Percentiles rank a stretch among this genome's conserved stretches.
phyloP scores from a whole-genome alignment of 2,113 vertebrate genomes.

The Psophia crepitans region DNA sequence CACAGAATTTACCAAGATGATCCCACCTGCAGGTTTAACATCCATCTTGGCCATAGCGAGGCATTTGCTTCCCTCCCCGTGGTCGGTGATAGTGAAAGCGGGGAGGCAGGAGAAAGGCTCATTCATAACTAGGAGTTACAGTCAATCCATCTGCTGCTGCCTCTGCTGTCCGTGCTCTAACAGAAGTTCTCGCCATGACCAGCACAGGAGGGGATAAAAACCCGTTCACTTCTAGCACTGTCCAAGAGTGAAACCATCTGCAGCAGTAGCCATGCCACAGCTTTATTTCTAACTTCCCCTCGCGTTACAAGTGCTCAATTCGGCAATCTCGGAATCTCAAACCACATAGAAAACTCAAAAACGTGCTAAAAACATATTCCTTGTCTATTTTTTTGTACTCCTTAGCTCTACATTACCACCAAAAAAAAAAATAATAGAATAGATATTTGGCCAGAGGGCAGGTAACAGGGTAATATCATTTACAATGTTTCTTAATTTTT shows the following conservation, averaged over 20 bases:
- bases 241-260: conserved; percentile 42
- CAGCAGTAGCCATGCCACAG: neutral
- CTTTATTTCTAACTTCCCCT: neutral
- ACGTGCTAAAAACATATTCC: neutral
- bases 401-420: neutral
- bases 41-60: fast-evolving
- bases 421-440: neutral
- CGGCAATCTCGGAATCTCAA: neutral
- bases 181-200: neutral
- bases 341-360: neutral
- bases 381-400: neutral
- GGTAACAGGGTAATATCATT: neutral
- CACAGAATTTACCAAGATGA: neutral
- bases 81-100: neutral
- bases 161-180: neutral
- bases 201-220: neutral
- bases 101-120: neutral
- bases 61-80: neutral
- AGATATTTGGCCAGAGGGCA: neutral
- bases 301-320: neutral
- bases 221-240: neutral
- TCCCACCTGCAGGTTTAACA: neutral
- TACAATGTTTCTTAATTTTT: neutral
- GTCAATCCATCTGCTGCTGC: neutral
- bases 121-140: neutral